Percentiles rank a stretch among this genome's conserved stretches.
These are phyloP conservation scores for Tigriopus californicus DNA, from an alignment of 2,888 invertebrate species.

Conservation along the genomic window DNA sequence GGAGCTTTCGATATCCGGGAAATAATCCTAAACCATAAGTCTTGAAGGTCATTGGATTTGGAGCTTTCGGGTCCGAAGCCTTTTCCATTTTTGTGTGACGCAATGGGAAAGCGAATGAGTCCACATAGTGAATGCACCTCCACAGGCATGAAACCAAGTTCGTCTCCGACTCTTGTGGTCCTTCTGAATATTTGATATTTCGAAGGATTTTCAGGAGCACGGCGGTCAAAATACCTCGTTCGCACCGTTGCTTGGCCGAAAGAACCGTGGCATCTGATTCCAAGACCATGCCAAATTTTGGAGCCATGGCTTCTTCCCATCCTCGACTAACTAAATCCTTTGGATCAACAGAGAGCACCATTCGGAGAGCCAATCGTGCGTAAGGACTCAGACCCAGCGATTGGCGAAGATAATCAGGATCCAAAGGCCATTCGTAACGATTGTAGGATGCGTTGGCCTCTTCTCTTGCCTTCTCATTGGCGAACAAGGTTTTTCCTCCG, in stretches of 20 bases:
- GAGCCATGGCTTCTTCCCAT: background rate
- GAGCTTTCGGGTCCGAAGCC: background rate
- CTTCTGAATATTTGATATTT: background rate
- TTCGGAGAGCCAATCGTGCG: background rate
- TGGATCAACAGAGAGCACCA: background rate
- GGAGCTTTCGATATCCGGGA: background rate
- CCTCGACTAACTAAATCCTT: background rate
- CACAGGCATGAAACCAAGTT: too few species aligned
- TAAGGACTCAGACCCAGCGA: background rate
- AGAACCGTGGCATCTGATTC: too few species aligned
- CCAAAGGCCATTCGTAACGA: background rate
- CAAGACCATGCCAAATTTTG: background rate
- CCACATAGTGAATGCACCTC: background rate
- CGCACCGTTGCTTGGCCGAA: background rate
- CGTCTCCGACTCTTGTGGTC: background rate
- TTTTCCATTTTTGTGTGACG: background rate
- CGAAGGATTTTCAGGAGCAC: background rate
- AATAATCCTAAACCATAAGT: background rate
- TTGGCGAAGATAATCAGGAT: background rate
- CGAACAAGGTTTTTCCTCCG: background rate
- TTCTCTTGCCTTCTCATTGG: background rate
- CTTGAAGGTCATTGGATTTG: background rate
- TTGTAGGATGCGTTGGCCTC: background rate
- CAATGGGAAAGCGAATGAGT: background rate
- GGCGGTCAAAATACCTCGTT: background rate